Conservation (phyloP, 2,888 invertebrate species). For the Apodemia mormo region DNA sequence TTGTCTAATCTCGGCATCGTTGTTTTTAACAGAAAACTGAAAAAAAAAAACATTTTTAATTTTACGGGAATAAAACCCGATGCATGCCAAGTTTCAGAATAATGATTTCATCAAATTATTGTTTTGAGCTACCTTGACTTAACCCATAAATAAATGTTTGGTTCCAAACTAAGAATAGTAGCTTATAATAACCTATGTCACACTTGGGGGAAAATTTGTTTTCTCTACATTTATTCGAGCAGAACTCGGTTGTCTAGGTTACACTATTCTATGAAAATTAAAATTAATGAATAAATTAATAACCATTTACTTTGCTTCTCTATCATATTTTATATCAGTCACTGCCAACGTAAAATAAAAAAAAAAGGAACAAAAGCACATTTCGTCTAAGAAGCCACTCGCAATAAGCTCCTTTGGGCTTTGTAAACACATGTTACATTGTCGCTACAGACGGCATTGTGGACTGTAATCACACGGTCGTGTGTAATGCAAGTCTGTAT, state of each 20-base stretch:
- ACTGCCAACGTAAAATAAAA: background rate
- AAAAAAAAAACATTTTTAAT: too few species aligned
- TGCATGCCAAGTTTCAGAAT: background rate
- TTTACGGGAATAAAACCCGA: too few species aligned
- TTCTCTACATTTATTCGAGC: too few species aligned
- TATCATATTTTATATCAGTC: background rate
- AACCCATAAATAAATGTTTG: too few species aligned
- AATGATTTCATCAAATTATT: background rate
- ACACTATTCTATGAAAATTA: too few species aligned
- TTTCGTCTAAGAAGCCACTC: slow-evolving; percentile 31
- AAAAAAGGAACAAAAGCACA: background rate
- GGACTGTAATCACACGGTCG: slow-evolving; percentile 50
- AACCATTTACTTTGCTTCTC: background rate
- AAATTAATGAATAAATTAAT: too few species aligned
- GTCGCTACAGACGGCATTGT: slow-evolving; percentile 54
- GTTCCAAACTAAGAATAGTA: too few species aligned
- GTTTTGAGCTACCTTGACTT: too few species aligned
- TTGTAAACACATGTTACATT: slow-evolving; percentile 37
- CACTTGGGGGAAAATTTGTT: background rate
- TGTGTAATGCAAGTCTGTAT: slow-evolving; percentile 51
- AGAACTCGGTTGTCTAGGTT: too few species aligned
- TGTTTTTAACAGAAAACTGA: too few species aligned
- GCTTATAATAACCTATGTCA: background rate
- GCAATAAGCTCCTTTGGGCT: slow-evolving; percentile 36
- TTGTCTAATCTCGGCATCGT: too few species aligned